Evolutionary conservation across 2,888 invertebrate genomes (phyloP), one percentile per base, ranked within the genome.

Genomic region (Acrocera orbiculus): DNA sequence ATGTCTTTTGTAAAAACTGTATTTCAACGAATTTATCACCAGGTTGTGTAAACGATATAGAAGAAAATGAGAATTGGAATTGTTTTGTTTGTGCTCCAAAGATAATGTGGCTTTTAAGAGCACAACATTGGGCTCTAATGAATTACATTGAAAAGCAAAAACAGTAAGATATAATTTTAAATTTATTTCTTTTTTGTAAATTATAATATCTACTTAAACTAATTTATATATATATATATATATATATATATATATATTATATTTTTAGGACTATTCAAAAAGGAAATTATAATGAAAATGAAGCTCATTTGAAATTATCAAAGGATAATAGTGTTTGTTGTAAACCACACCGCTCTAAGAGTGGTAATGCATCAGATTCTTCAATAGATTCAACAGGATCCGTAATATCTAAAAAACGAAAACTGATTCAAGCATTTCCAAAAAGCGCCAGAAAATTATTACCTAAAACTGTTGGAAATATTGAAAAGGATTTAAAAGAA

Each of bases 1-100:
- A 67, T 59, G 77, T 77, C 0, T 78, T 77, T 53, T 78, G 77
- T 55, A 75, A 76, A 65, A 78, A 75, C 62, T 82, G 81, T 51
- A 76, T 82, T 32, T 69, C 69, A 40, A 68, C 73, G 36, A 82
- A 82, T 53, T 65, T 80, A 36, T 76, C 79, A 8, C 47, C 59
- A 4, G 57, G 66, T 14, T 73, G 73, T 48, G 69, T 79, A 16
- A 70, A 67, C 34, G 73, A 73, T 51, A 79, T 82, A 43, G 75
- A 77, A 50, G 72, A 70, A 36, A 73, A 74, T 43, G 81, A 82
- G 52, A 77, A 76, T 47, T 82, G 82, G 82, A 70, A 71, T 48
- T 82, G 82, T 55, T 81, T 81, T 46, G 73, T 71, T 29, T 82
- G 82, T 50, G 69, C 72, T 44, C 67, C 75, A 1, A 65, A 62